Percentiles rank a stretch among this genome's conserved stretches.
Evolutionary conservation across 2,113 vertebrate species (phyloP).

Genomic region (Campylorhamphus procurvoides): DNA sequence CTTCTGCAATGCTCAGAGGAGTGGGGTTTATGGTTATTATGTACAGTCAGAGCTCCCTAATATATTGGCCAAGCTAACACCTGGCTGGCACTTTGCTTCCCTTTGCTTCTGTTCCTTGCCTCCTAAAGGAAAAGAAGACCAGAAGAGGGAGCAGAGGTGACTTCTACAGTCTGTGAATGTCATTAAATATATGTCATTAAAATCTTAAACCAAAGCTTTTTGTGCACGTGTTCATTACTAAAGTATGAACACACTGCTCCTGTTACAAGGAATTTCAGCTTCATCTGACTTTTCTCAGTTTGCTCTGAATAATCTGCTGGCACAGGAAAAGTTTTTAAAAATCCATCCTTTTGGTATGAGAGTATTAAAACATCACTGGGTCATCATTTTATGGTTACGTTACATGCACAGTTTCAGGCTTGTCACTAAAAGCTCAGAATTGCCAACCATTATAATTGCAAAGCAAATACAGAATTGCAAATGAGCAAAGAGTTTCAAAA

Average conservation of each 20-base stretch:
- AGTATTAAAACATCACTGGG: not conserved
- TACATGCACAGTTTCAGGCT: not conserved
- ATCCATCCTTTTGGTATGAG: not conserved
- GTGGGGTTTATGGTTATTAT: not conserved
- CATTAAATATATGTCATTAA: not conserved
- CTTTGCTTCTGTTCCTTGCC: not conserved
- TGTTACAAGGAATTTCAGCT: not conserved
- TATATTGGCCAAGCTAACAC: not conserved
- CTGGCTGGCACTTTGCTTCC: not conserved
- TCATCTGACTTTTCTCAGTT: not conserved
- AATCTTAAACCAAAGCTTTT: not conserved
- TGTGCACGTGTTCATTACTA: not conserved
- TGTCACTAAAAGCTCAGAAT: not conserved
- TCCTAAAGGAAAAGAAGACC: not conserved
- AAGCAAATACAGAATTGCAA: conserved; percentile 9
- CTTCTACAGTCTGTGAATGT: too few relatives aligned
- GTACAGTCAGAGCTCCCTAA: not conserved
- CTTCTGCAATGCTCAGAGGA: not conserved
- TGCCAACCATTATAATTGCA: not conserved
- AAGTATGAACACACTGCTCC: not conserved
- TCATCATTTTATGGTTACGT: not conserved
- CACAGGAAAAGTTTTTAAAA: not conserved
- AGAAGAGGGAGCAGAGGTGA: not conserved
- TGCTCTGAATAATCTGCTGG: not conserved
- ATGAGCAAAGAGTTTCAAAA: not conserved